Conservation (phyloP, 2,888 invertebrate species). For the Galerucella nymphaeae region DNA sequence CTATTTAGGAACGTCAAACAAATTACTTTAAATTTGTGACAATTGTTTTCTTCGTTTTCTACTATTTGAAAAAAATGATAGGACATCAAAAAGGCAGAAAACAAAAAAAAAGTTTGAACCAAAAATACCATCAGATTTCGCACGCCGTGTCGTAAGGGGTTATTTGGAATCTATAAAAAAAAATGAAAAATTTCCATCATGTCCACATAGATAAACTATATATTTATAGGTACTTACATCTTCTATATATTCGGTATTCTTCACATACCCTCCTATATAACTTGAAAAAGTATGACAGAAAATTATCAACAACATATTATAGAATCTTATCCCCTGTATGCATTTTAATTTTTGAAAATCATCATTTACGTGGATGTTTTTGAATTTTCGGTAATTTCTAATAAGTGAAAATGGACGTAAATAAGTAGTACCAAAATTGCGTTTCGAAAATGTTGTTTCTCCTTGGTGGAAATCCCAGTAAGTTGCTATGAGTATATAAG, state of each 20-base stretch:
- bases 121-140: constrained; percentile 47
- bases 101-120: constrained; percentile 51
- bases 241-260: constrained; percentile 46
- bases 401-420: constrained; percentile 45
- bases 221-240: constrained; percentile 43
- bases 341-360: constrained; percentile 48
- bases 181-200: neutral
- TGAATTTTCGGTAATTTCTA: constrained; percentile 46
- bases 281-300: constrained; percentile 49
- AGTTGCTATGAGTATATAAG: constrained; percentile 33
- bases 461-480: constrained; percentile 33
- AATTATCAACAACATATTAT: constrained; percentile 49
- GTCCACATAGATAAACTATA: constrained; percentile 1
- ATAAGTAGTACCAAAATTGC: constrained; percentile 29
- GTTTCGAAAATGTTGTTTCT: neutral
- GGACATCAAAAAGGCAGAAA: constrained; percentile 50
- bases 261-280: constrained; percentile 46
- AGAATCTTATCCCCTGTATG: constrained; percentile 51
- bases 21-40: constrained; percentile 28
- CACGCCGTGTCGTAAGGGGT: constrained; percentile 37
- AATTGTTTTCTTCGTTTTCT: constrained; percentile 33
- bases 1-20: constrained; percentile 43
- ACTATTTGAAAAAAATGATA: constrained; percentile 49
- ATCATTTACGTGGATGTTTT: constrained; percentile 27
- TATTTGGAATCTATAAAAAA: constrained; percentile 43